Percentiles rank a stretch among this genome's conserved stretches.
Evolutionary conservation across 2,888 invertebrate genomes (phyloP).

Genomic region (Sturmia bella): DNA sequence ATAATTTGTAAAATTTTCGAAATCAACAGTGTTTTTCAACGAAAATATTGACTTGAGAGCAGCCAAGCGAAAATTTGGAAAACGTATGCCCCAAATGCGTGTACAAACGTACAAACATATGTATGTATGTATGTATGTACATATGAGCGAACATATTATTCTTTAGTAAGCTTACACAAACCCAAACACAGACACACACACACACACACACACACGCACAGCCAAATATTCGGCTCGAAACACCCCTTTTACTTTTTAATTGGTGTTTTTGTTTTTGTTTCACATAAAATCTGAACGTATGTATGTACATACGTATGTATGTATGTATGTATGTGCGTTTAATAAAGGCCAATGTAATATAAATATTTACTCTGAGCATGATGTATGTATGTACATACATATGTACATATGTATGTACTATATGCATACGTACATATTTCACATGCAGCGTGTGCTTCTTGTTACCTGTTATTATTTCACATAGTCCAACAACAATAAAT

Average conservation of each 20-base stretch:
- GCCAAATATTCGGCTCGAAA: slow-evolving; percentile 20
- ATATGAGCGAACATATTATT: no score
- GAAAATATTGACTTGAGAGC: neutral
- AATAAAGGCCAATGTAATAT: no score
- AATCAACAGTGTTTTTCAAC: slow-evolving; percentile 4
- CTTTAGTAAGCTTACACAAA: neutral
- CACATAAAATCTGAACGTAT: neutral
- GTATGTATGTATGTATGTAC: neutral
- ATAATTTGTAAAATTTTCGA: neutral
- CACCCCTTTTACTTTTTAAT: slow-evolving; percentile 45
- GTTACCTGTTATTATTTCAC: slow-evolving; percentile 60
- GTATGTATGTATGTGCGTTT: neutral
- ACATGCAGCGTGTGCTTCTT: neutral
- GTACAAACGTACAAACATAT: neutral
- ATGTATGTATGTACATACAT: no score
- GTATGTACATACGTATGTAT: neutral
- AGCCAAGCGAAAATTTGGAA: slow-evolving; percentile 15
- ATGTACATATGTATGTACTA: no score
- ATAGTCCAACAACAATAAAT: slow-evolving; percentile 60
- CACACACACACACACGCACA: neutral
- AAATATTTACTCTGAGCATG: no score
- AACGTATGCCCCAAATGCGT: neutral
- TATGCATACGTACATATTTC: neutral
- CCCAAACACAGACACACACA: neutral
- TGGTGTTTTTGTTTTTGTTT: neutral